These are phyloP conservation scores for Nettapus auritus DNA, from an alignment of 2,113 vertebrate species.

Conservation along the genomic window DNA sequence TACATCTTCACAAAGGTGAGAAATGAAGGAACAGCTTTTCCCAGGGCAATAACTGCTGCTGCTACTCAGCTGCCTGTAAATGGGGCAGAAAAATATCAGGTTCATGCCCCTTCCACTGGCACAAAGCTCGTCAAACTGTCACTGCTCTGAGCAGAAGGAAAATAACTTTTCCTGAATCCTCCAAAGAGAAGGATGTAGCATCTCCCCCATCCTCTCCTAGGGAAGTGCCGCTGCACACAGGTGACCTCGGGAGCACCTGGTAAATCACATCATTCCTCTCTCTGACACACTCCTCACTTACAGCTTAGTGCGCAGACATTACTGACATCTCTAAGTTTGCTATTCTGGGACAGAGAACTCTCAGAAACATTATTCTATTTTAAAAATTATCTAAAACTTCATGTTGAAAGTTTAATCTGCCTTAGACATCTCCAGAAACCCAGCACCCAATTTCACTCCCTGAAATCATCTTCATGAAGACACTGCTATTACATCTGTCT, in stretches of 20 bases:
- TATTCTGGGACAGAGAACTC: neutral
- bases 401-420: neutral
- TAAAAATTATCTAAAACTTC: neutral
- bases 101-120: neutral
- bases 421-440: neutral
- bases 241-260: neutral
- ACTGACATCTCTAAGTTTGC: neutral
- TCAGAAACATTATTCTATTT: neutral
- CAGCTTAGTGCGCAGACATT: neutral
- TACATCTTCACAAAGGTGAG: neutral
- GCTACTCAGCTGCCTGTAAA: neutral
- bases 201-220: neutral
- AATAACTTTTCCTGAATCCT: neutral
- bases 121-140: neutral
- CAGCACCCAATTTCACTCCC: neutral
- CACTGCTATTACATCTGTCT: neutral
- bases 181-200: neutral
- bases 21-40: constrained; percentile 9
- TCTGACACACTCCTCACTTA: neutral
- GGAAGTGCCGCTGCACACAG: neutral
- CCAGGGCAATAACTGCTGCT: neutral
- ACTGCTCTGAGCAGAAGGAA: neutral
- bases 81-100: constrained; percentile 11
- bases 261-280: neutral
- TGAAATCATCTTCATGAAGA: neutral